Conservation (phyloP, 1,140 invertebrate species). For the Lethrus apterus region DNA sequence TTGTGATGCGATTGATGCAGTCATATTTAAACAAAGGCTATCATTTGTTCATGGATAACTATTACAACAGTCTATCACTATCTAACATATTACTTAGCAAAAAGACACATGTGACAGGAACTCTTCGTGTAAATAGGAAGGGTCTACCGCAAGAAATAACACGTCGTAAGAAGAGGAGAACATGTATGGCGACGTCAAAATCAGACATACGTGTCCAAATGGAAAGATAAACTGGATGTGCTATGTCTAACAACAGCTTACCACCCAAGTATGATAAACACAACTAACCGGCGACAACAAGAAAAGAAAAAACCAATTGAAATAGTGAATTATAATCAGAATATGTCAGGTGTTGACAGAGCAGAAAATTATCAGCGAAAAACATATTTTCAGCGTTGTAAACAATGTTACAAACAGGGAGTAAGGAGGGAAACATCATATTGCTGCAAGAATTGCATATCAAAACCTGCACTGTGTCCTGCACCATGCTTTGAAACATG, state of each 20-base stretch:
- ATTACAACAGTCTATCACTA: conserved; percentile 8
- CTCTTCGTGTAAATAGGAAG: conserved; percentile 25
- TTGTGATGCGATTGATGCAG: not conserved
- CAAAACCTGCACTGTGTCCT: too few species aligned
- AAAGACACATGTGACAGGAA: conserved; percentile 32
- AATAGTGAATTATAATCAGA: conserved; percentile 32
- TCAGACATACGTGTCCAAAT: conserved; percentile 29
- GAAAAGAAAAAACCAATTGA: conserved; percentile 25
- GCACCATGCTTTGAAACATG: too few species aligned
- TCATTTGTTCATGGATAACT: conserved; percentile 1
- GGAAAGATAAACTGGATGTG: conserved; percentile 28
- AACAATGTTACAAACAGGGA: too few species aligned
- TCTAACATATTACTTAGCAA: conserved; percentile 18
- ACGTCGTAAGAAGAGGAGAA: conserved; percentile 31
- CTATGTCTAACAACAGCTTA: conserved; percentile 23
- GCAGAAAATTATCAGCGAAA: too few species aligned
- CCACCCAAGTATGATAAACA: conserved; percentile 19
- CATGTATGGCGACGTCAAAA: conserved; percentile 24
- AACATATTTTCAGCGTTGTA: too few species aligned
- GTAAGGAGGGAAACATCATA: too few species aligned
- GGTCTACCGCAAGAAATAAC: conserved; percentile 27
- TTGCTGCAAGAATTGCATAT: too few species aligned
- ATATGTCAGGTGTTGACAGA: conserved; percentile 30
- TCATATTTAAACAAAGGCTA: conserved; percentile 1
- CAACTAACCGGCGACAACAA: conserved; percentile 22